Evolutionary conservation across 2,797 vertebrate species (phyloP), one percentile per base, ranked within the genome.

Genomic region (Myiotriccus ornatus): DNA sequence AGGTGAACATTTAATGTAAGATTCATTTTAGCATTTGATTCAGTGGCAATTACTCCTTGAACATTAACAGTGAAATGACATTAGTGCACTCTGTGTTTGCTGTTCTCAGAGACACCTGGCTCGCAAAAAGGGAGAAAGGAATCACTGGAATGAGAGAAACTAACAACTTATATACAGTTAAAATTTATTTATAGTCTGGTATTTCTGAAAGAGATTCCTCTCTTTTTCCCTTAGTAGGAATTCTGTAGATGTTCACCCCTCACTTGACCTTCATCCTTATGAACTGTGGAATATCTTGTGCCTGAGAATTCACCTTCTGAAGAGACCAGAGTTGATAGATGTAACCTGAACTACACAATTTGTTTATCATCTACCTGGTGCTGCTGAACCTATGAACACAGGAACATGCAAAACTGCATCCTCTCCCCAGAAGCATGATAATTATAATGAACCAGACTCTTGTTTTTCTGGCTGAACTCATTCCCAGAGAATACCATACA

Each of bases 41-140:
- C 89, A 67, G 84, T 65, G 78, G 82, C 82, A 94, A 94, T 96
- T 95, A 95, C 73, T 91, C 79, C 82, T 87, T 57, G 70, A 92
- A 35, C 47, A n/a, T 78, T 41, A 86, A n/a, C 70, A 87, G 35
- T 41, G 87, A 90, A 80, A n/a, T 84, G 84, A 91, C 90, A 87
- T 27, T 87, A 83, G 87, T 60, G 71, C 68, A 76, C 87, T 57
- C 59, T n/a, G 27, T 2, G 0, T 84, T 70, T 92, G 74, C 59
- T 90, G 28, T 56, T 89, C 57, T 64, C 80, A 74, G 56, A 64
- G 39, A 63, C 3, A 7, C 57, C 70, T 90, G 56, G 69, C 71
- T 89, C 65, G 55, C 53, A 7, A 21, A 71, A 62, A 88, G 25
- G 10, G 44, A 53, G 43, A 62, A 82, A 76, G 46, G 27, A 87